Percentiles rank a stretch among this genome's conserved stretches.
These are phyloP conservation scores for Leucopsar rothschildi DNA, from an alignment of 2,113 vertebrate species.

Conservation along the genomic window DNA sequence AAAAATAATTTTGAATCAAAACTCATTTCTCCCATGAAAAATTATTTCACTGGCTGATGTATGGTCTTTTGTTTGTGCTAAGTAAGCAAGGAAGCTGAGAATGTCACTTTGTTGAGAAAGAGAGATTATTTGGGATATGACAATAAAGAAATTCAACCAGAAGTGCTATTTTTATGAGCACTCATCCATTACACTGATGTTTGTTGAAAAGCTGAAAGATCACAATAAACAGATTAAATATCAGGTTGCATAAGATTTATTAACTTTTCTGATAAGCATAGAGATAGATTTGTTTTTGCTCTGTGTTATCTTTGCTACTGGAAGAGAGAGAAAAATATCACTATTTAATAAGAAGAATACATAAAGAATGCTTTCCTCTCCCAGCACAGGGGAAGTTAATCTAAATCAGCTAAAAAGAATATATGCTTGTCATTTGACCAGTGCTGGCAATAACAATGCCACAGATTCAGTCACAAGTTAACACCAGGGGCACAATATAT, in stretches of 20 bases:
- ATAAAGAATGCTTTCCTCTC: not conserved
- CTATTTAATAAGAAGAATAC: not conserved
- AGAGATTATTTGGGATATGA: not conserved
- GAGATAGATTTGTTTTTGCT: too few relatives aligned
- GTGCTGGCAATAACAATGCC: not conserved
- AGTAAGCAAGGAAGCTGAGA: not conserved
- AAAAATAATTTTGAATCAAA: not conserved
- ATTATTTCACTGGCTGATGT: not conserved
- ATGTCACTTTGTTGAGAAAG: not conserved
- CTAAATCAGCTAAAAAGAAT: not conserved
- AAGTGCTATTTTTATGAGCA: not conserved
- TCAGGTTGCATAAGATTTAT: not conserved
- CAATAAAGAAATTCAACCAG: not conserved
- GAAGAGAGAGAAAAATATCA: not conserved
- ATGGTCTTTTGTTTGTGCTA: not conserved
- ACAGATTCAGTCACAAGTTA: not conserved
- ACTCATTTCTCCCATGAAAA: not conserved
- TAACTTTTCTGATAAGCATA: not conserved
- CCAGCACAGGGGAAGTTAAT: not conserved
- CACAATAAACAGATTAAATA: constrained; percentile 1
- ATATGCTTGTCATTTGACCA: not conserved
- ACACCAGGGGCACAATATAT: not conserved
- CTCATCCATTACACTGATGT: constrained; percentile 9
- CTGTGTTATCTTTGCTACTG: not conserved
- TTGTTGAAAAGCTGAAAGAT: not conserved